Base-by-base conservation (phyloP, 2,113 vertebrate genomes). In the Syrmaticus mikado region DNA sequence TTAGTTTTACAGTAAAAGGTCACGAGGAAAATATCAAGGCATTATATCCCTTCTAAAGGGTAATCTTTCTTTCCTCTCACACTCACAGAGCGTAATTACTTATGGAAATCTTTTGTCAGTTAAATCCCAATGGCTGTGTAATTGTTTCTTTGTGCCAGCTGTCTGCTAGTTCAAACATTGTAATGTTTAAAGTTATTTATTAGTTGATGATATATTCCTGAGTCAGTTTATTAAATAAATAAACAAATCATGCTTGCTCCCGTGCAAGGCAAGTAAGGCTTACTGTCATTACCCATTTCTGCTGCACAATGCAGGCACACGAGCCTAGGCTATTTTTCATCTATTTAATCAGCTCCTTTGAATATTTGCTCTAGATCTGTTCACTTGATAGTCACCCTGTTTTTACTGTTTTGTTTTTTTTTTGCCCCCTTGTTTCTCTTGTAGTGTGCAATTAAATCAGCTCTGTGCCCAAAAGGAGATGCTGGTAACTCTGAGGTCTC, bases 121-220 rank as follows among this genome's bases (percentile, higher is more conserved):
- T 77, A 92, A 93, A 50, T 92, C 93, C 87, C 79, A 91, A 46
- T 24, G 60, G 94, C 90, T 94, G 18, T 94, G 95, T 90, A 95
- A 96, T 92, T 96, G 90, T 91, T 93, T 94, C 72, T 81, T 88
- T 94, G 84, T 57, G 76, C 87, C 96, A 97, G 91, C 71, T 92
- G 96, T 36, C 89, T 95, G 71, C 71, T 87, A 76, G 60, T 87
- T 95, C 88, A 94, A 96, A 92, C 74, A 95, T 2, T 20, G 91
- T 41, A 93, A 90, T 80, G 61, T 93, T 96, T 95, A 83, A 94
- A 96, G 94, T 94, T 97, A 94, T 94, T 97, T 96, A 87, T 70
- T 68, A 96, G 66, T 94, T 89, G 95, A 93, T 96, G 89, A 93
- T 81, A 96, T 89, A 95, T 81, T 94, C 76, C 93, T 86, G 60